These are phyloP conservation scores for Pachycephala philippinensis DNA, from an alignment of 2,113 vertebrate species.

Conservation along the genomic window DNA sequence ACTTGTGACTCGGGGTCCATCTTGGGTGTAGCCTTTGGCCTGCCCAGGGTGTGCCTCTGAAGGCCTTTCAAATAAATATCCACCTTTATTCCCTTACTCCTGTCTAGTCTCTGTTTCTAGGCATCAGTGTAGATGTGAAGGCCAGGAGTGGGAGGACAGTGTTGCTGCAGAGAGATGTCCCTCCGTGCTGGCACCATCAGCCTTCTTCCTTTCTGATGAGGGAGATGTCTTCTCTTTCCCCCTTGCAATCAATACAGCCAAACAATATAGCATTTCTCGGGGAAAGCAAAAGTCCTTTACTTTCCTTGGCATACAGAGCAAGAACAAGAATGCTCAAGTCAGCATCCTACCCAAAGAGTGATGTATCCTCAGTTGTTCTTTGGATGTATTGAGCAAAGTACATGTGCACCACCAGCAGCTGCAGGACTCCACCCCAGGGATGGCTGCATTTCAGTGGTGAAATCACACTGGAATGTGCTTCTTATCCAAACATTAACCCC, in stretches of 20 bases:
- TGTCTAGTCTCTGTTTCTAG: no score
- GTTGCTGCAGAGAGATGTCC: background rate
- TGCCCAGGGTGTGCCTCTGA: no score
- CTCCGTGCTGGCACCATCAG: background rate
- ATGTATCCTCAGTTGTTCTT: background rate
- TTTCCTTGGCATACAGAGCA: background rate
- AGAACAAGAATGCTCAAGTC: background rate
- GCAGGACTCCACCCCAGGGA: slow-evolving; percentile 31
- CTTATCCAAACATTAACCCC: slow-evolving; percentile 1
- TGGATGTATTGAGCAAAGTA: slow-evolving; percentile 9
- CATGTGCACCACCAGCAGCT: slow-evolving; percentile 22
- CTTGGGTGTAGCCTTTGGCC: no score
- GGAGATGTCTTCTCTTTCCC: background rate
- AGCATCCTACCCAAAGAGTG: background rate
- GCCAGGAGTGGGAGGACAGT: background rate
- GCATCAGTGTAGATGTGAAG: background rate
- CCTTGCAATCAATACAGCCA: background rate
- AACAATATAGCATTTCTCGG: background rate
- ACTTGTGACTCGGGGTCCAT: no score
- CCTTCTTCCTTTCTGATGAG: background rate
- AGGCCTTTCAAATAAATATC: no score
- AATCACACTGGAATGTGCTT: slow-evolving; percentile 35
- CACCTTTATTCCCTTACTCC: no score
- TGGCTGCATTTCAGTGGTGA: slow-evolving; percentile 46
- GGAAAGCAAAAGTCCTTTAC: background rate